Base-by-base conservation (phyloP, 1,140 invertebrate species). In the Brevipalpus yothersi region DNA sequence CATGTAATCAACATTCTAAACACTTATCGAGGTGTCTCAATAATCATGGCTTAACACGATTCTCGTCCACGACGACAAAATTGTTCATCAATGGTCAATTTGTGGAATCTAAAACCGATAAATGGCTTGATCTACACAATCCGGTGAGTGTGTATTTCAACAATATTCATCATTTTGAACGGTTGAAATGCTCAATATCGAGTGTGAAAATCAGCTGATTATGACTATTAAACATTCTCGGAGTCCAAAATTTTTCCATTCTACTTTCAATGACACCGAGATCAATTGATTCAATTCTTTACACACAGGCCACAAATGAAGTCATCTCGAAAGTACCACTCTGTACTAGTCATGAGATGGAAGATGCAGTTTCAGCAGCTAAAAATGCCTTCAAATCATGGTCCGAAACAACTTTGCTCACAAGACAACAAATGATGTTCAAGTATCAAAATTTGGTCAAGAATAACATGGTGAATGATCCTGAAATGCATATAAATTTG, bases 361-460 rank as follows among this genome's bases (percentile, higher is more conserved):
- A 92, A 65, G 71, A 76, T 39, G 94, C 95, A 0, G 83, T 96
- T 10, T 79, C 81, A 55, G 81, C 87, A 31, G 82, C 86, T 2
- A 89, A 86, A 69, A 79, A 79, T 60, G 91, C 87, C 1, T 90
- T 79, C 66, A 74, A 76, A 63, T 75, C 79, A 56, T 99, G 95
- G 95, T 85, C 82, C 51, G 77, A 88, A 67, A 88, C 86, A 19
- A 95, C 94, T 7, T 79, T 96, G 40, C 75, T 99, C 47, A 84
- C 86, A 0, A 77, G 95, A 57, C 93, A 99, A 72, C 88, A 92
- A 70, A 75, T 91, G 19, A 95, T 99, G 88, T 86, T 99, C 66
- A 90, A 84, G 68, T 84, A 82, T 58, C 84, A 87, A 68, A 74
- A 79, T 58, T 74, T 88, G 15, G 84, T 88, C 63, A 81, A 81